These are phyloP conservation scores for Glomeris maerens DNA, from an alignment of 1,140 invertebrate species.

Conservation along the genomic window DNA sequence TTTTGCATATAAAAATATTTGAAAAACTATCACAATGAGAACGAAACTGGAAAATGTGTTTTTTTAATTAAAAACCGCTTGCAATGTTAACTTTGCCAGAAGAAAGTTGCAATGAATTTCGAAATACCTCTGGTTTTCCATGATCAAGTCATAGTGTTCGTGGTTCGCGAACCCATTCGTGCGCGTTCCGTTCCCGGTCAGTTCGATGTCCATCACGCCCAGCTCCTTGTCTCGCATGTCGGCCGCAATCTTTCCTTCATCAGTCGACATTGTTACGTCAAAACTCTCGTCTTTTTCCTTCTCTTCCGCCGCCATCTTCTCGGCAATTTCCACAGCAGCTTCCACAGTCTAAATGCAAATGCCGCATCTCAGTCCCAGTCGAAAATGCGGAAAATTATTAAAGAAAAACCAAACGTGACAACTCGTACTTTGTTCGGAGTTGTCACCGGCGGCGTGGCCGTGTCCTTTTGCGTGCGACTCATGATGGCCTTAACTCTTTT, in stretches of 20 bases:
- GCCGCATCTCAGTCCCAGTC: background rate
- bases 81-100: background rate
- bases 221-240: too few species aligned
- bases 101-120: background rate
- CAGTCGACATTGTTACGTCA: too few species aligned
- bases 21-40: too few species aligned
- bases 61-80: too few species aligned
- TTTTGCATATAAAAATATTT: background rate
- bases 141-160: background rate
- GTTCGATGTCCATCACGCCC: background rate
- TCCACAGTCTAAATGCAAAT: background rate
- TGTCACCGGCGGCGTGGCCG: conserved; percentile 33
- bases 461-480: conserved; percentile 51
- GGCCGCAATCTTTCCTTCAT: too few species aligned
- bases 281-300: too few species aligned
- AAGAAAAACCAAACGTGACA: background rate
- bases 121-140: background rate
- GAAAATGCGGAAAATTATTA: background rate
- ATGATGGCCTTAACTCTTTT: conserved; percentile 65
- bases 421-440: conserved; percentile 30
- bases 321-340: background rate
- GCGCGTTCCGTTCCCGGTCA: background rate
- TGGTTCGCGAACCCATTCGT: background rate
- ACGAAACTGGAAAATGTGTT: too few species aligned
- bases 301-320: background rate